Conservation (phyloP, 2,113 vertebrate species). For the Corythornis cristatus region DNA sequence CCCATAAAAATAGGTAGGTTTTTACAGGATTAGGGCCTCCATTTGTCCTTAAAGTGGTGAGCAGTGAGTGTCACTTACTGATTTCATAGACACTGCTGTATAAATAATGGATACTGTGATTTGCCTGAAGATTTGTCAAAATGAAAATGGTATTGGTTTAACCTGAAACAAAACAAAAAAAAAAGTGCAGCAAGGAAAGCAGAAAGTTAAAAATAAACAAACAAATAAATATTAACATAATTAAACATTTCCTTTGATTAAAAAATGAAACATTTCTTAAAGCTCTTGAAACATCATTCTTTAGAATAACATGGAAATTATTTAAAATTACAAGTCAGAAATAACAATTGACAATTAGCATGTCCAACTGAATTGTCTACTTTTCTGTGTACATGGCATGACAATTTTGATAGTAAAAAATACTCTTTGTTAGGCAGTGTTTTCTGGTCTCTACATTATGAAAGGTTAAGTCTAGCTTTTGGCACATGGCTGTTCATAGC, state of each 20-base stretch:
- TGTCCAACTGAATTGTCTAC: background rate
- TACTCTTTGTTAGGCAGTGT: background rate
- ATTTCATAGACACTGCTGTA: background rate
- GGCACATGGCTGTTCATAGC: fast-evolving
- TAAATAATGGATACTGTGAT: conserved; percentile 4
- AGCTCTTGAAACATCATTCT: background rate
- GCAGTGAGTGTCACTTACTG: conserved; percentile 1
- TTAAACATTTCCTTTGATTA: conserved; percentile 5
- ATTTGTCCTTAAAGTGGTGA: conserved; percentile 35
- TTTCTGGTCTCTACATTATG: fast-evolving
- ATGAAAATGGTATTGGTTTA: background rate
- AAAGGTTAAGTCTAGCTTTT: fast-evolving
- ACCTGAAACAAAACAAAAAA: conserved; percentile 22
- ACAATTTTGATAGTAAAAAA: background rate
- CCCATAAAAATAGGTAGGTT: conserved; percentile 48
- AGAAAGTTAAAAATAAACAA: background rate
- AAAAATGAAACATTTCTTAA: conserved; percentile 2
- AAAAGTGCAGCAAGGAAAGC: background rate
- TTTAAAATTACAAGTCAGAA: background rate
- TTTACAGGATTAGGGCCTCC: conserved; percentile 49
- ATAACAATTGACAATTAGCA: background rate
- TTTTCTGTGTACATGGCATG: background rate
- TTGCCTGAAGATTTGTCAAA: conserved; percentile 23
- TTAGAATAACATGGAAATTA: conserved; percentile 2
- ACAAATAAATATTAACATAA: background rate